These are phyloP conservation scores for Anarrhichthys ocellatus DNA, from an alignment of 2,113 vertebrate genomes.

Conservation along the genomic window DNA sequence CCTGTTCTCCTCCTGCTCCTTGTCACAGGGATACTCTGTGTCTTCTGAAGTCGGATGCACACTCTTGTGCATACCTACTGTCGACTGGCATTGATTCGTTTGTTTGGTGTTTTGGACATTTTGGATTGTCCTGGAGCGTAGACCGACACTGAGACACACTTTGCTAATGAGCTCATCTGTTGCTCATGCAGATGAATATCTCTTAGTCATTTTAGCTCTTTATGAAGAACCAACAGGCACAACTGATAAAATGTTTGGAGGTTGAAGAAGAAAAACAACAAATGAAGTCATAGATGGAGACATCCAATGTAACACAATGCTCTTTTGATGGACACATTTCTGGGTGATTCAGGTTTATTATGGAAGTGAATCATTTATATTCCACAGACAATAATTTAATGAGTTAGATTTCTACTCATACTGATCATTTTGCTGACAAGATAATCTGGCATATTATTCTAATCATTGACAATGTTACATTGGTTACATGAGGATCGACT, in stretches of 20 bases:
- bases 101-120: constrained; percentile 10
- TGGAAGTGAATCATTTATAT: constrained; percentile 2
- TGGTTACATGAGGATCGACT: constrained; percentile 13
- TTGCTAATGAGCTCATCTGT: constrained; percentile 51
- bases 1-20: constrained; percentile 50
- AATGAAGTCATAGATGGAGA: constrained; percentile 3
- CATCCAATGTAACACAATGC: neutral
- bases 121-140: neutral
- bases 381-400: neutral
- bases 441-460: constrained; percentile 30
- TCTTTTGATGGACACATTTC: neutral
- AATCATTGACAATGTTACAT: constrained; percentile 30
- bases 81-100: constrained; percentile 2
- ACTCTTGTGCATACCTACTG: constrained; percentile 1
- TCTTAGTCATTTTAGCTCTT: constrained; percentile 50
- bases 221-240: constrained; percentile 35
- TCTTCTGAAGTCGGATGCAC: constrained; percentile 35
- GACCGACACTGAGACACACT: constrained; percentile 30
- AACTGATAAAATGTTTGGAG: neutral
- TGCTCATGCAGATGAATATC: constrained; percentile 37
- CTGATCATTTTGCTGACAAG: constrained; percentile 32
- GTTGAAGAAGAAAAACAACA: constrained; percentile 25
- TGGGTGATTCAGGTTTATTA: neutral
- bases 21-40: constrained; percentile 53
- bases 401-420: neutral